Evolutionary conservation across 2,113 vertebrate species (phyloP).

Genomic region (Morone saxatilis): DNA sequence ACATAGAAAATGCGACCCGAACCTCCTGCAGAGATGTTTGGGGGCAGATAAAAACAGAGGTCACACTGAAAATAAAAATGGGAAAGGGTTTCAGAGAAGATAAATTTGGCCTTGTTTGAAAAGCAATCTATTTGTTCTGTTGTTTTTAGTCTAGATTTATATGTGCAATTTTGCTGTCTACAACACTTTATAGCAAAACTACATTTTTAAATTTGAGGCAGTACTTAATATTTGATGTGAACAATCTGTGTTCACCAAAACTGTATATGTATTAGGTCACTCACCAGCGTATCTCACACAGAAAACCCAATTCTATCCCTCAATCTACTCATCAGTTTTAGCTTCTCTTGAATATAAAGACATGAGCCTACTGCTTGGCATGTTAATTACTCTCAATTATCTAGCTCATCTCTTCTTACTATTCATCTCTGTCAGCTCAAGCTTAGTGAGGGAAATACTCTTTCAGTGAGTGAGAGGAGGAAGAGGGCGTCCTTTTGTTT

Average conservation of each 20-base stretch:
- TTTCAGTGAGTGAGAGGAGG: not conserved
- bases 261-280: not conserved
- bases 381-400: constrained; percentile 57
- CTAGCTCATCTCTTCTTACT: constrained; percentile 22
- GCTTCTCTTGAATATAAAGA: constrained; percentile 22
- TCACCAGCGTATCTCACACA: not conserved
- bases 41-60: not conserved
- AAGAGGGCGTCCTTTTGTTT: not conserved
- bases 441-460: constrained; percentile 13
- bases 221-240: not conserved
- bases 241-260: not conserved
- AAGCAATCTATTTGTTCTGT: not conserved
- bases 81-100: not conserved
- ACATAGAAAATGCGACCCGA: not conserved
- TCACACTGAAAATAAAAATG: constrained; percentile 15
- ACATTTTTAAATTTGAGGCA: not conserved
- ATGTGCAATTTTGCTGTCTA: not conserved
- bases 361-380: not conserved
- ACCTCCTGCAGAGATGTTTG: not conserved
- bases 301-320: not conserved
- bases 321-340: not conserved
- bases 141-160: not conserved
- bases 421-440: constrained; percentile 19
- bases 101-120: not conserved
- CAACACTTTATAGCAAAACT: not conserved